Conservation (phyloP, 2,797 vertebrate genomes). For the Aselliscus stoliczkanus region DNA sequence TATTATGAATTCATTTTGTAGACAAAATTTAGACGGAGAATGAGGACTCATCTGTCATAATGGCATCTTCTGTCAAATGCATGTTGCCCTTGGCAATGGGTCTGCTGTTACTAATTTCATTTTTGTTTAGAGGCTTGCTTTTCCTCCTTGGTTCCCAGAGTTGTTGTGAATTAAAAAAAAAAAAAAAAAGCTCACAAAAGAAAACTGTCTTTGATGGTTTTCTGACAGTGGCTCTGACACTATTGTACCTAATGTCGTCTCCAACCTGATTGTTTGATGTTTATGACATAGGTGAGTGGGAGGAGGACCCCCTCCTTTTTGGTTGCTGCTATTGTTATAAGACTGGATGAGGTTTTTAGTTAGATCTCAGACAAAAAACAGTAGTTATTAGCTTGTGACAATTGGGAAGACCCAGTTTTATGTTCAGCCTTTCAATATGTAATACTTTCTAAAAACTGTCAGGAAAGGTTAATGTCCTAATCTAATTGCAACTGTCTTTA, state of each 20-base stretch:
- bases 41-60: conserved; percentile 79
- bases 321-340: conserved; percentile 55
- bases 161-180: conserved; percentile 67
- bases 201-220: conserved; percentile 74
- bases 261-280: conserved; percentile 68
- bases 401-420: neutral
- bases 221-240: conserved; percentile 61
- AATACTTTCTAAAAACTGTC: conserved; percentile 17
- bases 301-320: conserved; percentile 24
- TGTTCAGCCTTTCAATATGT: neutral
- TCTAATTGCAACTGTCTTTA: neutral
- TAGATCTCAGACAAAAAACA: conserved; percentile 25
- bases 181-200: conserved; percentile 57
- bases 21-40: conserved; percentile 73
- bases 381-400: conserved; percentile 45
- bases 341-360: conserved; percentile 41
- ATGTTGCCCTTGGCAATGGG: conserved; percentile 83
- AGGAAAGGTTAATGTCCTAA: conserved; percentile 25
- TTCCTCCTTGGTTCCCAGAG: conserved; percentile 68
- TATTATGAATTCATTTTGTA: conserved; percentile 76
- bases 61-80: conserved; percentile 77
- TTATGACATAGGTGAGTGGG: conserved; percentile 66
- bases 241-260: conserved; percentile 60
- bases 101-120: conserved; percentile 79
- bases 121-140: conserved; percentile 77